These are phyloP conservation scores for Lasiurus cinereus DNA, from an alignment of 2,113 vertebrate species.

Conservation along the genomic window DNA sequence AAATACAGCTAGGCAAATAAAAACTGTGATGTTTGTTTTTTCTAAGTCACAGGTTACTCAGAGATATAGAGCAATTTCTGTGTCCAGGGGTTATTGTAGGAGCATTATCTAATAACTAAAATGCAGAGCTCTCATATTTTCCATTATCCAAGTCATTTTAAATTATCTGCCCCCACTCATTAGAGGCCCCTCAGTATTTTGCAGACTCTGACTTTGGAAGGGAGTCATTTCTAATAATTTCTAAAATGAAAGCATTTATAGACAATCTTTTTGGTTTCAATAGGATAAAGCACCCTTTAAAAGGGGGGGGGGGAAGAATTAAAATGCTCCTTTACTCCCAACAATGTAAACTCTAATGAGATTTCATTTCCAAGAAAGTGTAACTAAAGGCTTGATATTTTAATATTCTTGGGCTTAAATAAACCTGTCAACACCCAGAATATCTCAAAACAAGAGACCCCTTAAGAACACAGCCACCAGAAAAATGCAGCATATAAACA, in stretches of 20 bases:
- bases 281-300: slow-evolving; percentile 74
- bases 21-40: slow-evolving; percentile 77
- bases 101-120: slow-evolving; percentile 63
- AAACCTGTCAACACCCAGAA: slow-evolving; percentile 8
- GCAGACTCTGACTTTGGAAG: slow-evolving; percentile 62
- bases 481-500: slow-evolving; percentile 50
- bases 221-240: slow-evolving; percentile 60
- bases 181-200: slow-evolving; percentile 10
- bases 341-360: slow-evolving; percentile 64
- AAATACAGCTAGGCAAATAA: slow-evolving; percentile 89
- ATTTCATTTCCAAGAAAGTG: slow-evolving; percentile 46
- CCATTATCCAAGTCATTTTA: not conserved
- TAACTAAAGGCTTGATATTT: slow-evolving; percentile 38
- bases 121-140: slow-evolving; percentile 31
- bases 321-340: slow-evolving; percentile 65
- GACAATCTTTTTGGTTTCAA: slow-evolving; percentile 76
- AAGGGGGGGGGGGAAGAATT: not conserved
- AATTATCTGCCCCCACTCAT: not conserved
- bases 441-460: slow-evolving; percentile 28
- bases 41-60: slow-evolving; percentile 47
- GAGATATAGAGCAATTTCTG: slow-evolving; percentile 67
- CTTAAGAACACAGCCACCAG: slow-evolving; percentile 48
- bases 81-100: slow-evolving; percentile 7
- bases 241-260: slow-evolving; percentile 63
- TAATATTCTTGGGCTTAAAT: slow-evolving; percentile 4